A percentile compares a stretch with the other conserved stretches of the same genome.
phyloP scores from a whole-genome alignment of 1,140 invertebrate genomes.

The Chelonus insularis region DNA sequence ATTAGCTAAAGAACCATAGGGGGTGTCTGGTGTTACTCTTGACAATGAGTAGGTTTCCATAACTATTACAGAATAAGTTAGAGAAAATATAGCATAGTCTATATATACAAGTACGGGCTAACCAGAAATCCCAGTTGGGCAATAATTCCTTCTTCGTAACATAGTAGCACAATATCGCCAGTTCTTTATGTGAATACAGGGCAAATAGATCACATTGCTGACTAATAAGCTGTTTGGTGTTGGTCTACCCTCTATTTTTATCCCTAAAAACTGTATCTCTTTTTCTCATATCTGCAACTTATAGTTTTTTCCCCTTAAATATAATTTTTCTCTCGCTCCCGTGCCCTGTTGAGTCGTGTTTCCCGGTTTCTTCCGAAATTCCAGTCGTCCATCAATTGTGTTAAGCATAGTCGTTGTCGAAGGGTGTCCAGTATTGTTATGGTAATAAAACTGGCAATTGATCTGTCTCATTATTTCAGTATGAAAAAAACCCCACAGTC shows the following conservation, averaged over 20 bases:
- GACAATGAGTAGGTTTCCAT: constrained; percentile 1
- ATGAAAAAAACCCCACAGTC: constrained; percentile 43
- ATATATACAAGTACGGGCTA: constrained; percentile 36
- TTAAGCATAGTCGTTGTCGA: constrained; percentile 38
- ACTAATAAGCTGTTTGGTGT: constrained; percentile 46
- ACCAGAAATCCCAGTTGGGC: constrained; percentile 53
- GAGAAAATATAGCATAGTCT: constrained; percentile 16
- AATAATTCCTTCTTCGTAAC: constrained; percentile 56
- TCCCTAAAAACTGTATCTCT: constrained; percentile 16
- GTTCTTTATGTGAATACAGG: constrained; percentile 55
- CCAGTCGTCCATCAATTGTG: constrained; percentile 54
- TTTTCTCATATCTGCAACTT: constrained; percentile 9
- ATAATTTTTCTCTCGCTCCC: constrained; percentile 21
- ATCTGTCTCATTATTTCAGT: constrained; percentile 55
- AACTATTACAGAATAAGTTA: constrained; percentile 23
- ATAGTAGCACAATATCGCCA: constrained; percentile 54
- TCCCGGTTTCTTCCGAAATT: constrained; percentile 54
- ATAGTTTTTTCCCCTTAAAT: constrained; percentile 4
- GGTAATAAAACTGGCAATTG: constrained; percentile 52
- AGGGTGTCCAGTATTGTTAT: constrained; percentile 52
- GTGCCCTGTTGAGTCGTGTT: constrained; percentile 38
- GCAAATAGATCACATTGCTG: constrained; percentile 58
- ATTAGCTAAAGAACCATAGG: constrained; percentile 37
- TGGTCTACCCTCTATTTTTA: constrained; percentile 23
- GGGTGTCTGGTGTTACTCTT: constrained; percentile 23